Percentiles rank a stretch among this genome's conserved stretches.
phyloP scores from a whole-genome alignment of 2,113 vertebrate species.

The Melospiza melodia region DNA sequence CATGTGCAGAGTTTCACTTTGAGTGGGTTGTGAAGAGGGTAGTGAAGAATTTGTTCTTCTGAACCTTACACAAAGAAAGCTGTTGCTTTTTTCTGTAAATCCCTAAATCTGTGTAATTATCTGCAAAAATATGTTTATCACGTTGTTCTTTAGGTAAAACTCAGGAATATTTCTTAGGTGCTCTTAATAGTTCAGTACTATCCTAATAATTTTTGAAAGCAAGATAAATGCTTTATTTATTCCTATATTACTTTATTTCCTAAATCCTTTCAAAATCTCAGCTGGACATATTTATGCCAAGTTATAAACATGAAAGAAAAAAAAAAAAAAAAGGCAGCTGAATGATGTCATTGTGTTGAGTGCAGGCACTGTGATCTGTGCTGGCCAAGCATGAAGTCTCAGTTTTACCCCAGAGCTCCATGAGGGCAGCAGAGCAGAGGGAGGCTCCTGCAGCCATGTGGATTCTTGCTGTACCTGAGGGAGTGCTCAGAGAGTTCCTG shows the following conservation, averaged over 20 bases:
- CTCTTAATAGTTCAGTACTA: not conserved
- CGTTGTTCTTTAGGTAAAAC: not conserved
- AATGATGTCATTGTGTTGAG: conserved; percentile 18
- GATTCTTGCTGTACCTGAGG: not conserved
- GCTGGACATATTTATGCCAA: not conserved
- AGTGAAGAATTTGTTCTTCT: not conserved
- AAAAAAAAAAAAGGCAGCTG: not conserved
- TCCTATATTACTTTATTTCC: not conserved
- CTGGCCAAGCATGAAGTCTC: not conserved
- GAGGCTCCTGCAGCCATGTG: not conserved
- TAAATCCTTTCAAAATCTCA: conserved; percentile 26
- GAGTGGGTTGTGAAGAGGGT: conserved; percentile 5
- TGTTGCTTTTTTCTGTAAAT: not conserved
- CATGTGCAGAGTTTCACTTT: conserved; percentile 37
- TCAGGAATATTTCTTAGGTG: not conserved
- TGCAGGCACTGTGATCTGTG: not conserved
- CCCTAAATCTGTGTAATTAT: not conserved
- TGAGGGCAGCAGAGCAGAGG: not conserved
- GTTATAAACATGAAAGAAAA: not conserved
- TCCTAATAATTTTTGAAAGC: not conserved
- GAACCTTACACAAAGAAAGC: not conserved
- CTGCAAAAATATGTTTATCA: not conserved
- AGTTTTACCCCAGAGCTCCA: not conserved
- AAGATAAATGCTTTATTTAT: not conserved
- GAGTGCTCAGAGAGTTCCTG: not conserved